Evolutionary conservation across 2,888 invertebrate species (phyloP), one percentile per base, ranked within the genome.

Genomic region (Cheilosia impressa): DNA sequence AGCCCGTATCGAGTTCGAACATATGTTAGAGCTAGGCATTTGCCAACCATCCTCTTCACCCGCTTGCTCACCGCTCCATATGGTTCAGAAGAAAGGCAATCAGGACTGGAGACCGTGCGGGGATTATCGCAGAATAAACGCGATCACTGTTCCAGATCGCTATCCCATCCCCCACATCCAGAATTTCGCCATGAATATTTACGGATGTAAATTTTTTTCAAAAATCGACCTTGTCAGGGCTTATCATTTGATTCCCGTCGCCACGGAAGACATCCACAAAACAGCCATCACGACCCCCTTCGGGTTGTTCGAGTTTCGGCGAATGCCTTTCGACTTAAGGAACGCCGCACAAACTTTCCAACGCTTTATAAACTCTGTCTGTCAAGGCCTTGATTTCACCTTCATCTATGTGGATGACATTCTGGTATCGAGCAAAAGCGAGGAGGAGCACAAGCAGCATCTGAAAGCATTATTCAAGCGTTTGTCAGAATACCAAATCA

Each of bases 261-360:
- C 52, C 13, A 0, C 31, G 24, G 53, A 55, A 43, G 68, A 41
- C 41, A n/a, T 55, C 2, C 34, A 53, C 19, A 55, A 69, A 41
- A 69, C 69, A 19, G 69, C 58, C 13, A 55, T 68, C 19, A 57
- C 55, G 19, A 68, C 68, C 2, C 68, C 68, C 0, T 41, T 55
- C 41, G 68, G 55, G 3, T 38, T 55, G 52, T 68, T 68, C 13
- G 55, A 68, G 52, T 68, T 53, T 15, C 13, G 13, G 15, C 2
- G 50, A 31, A 63, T 65, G 63, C 55, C 63, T 7, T 77, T 77
- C 22, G 71, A 71, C 9, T 17, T 71, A 13, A 19, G 60, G 43
- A 78, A 71, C 41, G 77, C 50, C 2, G 47, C 65, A 0, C 63
- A 63, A 52, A 63, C 55, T n/a, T n/a, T n/a, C n/a, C n/a, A n/a